Evolutionary conservation across 2,113 vertebrate species (phyloP), one percentile per base, ranked within the genome.

Genomic region (Cynocephalus volans): DNA sequence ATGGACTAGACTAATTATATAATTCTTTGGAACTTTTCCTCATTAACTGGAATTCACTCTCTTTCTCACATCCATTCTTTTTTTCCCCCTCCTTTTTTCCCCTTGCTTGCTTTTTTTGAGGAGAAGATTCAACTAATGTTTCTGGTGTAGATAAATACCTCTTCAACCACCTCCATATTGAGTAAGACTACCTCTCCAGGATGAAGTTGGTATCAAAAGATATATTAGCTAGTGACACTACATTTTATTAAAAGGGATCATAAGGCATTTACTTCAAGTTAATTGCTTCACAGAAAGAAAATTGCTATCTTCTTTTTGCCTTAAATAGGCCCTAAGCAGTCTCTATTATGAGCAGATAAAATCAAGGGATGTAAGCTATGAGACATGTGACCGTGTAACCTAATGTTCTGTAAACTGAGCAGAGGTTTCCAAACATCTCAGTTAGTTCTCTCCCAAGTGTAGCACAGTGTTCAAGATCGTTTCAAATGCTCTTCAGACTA

Each of bases 381-480:
- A 94, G 23, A 76, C 72, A 84, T 48, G 41, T 67, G 76, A 97
- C 58, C 11, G 2, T 15, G 54, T 65, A 31, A 73, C 18, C 48
- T 88, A 75, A 76, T 48, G n/a, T 88, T 93, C 91, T 88, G 41
- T 96, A 87, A 98, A 96, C 86, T n/a, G 33, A 95, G 41, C 15
- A 54, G 56, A 95, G 28, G 28, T 84, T 97, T 90, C 45, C 60
- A 92, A 94, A 85, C 76, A 90, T 70, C 84, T 91, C 83, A 87
- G 23, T 90, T n/a, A 83, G 56, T 56, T 97, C 54, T 88, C 65
- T 90, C 36, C 6, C 50, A 86, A 76, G 31, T 54, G 17, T 58
- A 11, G 23, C 41, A 15, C 13, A 48, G 88, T 17, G 18, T 95
- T 92, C 76, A 90, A 94, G 41, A 72, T 72, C 65, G 62, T 80